Conservation (phyloP, 2,888 invertebrate species). For the Lepidocyrtoides sp. region DNA sequence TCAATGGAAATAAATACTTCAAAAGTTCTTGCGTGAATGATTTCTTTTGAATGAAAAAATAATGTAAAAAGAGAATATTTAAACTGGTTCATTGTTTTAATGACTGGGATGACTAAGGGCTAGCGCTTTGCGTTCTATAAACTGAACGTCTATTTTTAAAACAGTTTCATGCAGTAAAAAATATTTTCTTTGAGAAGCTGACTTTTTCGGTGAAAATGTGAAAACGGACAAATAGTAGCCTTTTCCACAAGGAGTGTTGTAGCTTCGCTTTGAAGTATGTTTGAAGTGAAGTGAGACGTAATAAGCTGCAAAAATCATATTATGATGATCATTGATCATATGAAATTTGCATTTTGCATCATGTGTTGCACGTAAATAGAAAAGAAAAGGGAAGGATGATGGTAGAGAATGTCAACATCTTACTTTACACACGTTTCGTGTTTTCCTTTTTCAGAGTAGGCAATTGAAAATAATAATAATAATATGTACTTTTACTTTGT, state of each 20-base stretch:
- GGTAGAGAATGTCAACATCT: background rate
- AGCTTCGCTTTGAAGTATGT: background rate
- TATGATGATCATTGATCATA: background rate
- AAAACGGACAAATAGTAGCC: background rate
- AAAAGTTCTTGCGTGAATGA: too few species aligned
- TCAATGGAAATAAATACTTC: too few species aligned
- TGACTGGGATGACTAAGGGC: slow-evolving; percentile 16
- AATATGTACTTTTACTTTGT: background rate
- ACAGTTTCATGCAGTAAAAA: background rate
- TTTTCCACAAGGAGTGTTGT: too few species aligned
- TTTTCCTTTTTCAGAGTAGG: background rate
- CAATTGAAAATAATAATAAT: background rate
- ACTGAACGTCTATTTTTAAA: slow-evolving; percentile 46
- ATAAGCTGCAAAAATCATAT: background rate
- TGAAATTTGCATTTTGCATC: background rate
- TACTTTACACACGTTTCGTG: background rate
- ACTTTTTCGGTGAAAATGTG: slow-evolving; percentile 10
- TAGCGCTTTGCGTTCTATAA: slow-evolving; percentile 48
- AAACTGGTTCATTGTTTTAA: background rate
- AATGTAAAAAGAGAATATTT: background rate
- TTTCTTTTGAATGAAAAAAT: background rate
- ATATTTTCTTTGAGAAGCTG: background rate
- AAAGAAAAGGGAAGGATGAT: background rate
- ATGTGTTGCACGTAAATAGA: slow-evolving; percentile 26
- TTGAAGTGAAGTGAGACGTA: too few species aligned